phyloP scores from a whole-genome alignment of 2,888 invertebrate genomes.

The Emmelina monodactyla region DNA sequence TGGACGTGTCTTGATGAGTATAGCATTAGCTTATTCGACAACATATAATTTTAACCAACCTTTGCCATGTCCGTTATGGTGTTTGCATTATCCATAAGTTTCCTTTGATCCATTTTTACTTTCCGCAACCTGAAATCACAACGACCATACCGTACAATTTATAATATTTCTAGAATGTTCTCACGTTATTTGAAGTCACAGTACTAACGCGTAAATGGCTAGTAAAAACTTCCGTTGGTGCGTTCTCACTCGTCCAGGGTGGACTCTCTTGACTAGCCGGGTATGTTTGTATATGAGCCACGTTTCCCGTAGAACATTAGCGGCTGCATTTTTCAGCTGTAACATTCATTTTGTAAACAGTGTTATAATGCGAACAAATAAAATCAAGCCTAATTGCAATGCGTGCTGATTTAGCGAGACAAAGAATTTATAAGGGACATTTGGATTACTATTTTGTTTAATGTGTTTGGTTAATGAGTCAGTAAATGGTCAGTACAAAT shows the following conservation, averaged over 20 bases:
- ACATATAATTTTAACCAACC: slow-evolving; percentile 66
- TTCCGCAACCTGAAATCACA: slow-evolving; percentile 97
- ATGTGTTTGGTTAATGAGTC: too few relatives aligned
- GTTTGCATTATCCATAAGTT: slow-evolving; percentile 98
- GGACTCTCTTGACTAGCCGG: slow-evolving; percentile 95
- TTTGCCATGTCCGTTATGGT: slow-evolving; percentile 99
- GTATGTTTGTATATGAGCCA: slow-evolving; percentile 99
- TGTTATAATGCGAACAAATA: too few relatives aligned
- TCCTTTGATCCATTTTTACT: slow-evolving; percentile 99
- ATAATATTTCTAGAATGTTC: too few relatives aligned
- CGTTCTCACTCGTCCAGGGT: slow-evolving; percentile 93
- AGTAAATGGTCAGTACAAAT: too few relatives aligned
- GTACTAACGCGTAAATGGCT: slow-evolving; percentile 97
- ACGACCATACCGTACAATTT: too few relatives aligned
- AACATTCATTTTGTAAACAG: too few relatives aligned
- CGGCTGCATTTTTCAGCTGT: slow-evolving; percentile 99
- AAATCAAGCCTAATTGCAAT: too few relatives aligned
- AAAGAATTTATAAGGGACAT: too few relatives aligned
- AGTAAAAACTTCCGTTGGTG: slow-evolving; percentile 99
- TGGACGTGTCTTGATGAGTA: slow-evolving; percentile 44
- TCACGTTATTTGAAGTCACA: slow-evolving; percentile 1
- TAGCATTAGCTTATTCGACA: slow-evolving; percentile 31
- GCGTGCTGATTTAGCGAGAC: too few relatives aligned
- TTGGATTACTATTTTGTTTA: too few relatives aligned
- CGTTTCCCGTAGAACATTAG: slow-evolving; percentile 98